Evolutionary conservation across 1,140 invertebrate species (phyloP), one percentile per base, ranked within the genome.

Genomic region (Holcopasites calliopsidis): DNA sequence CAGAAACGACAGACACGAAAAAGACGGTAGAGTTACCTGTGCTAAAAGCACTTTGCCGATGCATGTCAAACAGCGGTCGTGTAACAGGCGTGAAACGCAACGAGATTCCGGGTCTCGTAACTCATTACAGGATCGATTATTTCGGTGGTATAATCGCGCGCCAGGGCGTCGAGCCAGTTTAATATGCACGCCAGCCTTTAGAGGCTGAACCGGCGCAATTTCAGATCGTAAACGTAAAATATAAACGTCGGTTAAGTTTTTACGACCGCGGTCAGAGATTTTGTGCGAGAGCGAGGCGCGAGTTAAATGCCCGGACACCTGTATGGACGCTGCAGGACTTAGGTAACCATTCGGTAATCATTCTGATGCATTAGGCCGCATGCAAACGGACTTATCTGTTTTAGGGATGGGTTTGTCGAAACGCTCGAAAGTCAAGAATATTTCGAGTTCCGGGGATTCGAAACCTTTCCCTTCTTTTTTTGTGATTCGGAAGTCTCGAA

Each of bases 171-270:
- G 71, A 74, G 55, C 71, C 60, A 74, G 50, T 65, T 75, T 75
- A 75, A 58, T 69, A 50, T 40, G 42, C 64, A n/a, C 16, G 52
- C 16, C 38, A 16, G 18, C 18, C 23, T n/a, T 50, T n/a, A 35
- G 28, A 35, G 31, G 57, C 38, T 38, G 38, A n/a, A 31, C 66
- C 47, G 68, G 58, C 49, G 75, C 68, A 77, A 77, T 72, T 77
- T 77, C 68, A 55, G 68, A 44, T 77, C 75, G 75, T 77, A 72
- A 77, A 77, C 50, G 49, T 72, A 62, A 77, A 77, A 72, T 77
- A 77, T 72, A 77, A 77, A 72, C 68, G 75, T 28, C 50, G 16
- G 57, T 70, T 77, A 62, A 74, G 31, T 57, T 72, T 77, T 77
- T 77, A 77, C 69, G 75, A 77, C 40, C 75, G 40, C 6, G n/a